These are phyloP conservation scores for Anastrepha obliqua DNA, from an alignment of 1,140 invertebrate species.

Conservation along the genomic window DNA sequence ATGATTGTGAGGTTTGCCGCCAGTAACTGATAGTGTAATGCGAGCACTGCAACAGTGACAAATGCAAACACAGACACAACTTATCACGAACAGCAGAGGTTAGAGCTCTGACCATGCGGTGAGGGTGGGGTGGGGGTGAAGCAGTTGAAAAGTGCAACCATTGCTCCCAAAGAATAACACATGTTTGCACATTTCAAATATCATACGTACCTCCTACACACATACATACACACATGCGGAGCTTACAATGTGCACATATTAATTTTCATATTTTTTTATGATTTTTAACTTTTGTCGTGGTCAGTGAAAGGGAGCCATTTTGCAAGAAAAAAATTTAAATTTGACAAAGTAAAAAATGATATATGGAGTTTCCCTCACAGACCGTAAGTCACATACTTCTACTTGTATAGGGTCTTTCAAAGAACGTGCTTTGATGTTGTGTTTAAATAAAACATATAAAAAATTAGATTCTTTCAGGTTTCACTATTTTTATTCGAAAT, in stretches of 20 bases:
- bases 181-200: neutral
- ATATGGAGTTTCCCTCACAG: no score
- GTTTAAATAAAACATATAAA: no score
- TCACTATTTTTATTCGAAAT: no score
- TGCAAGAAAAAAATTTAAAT: neutral
- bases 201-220: neutral
- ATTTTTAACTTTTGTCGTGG: neutral
- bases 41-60: conserved; percentile 17
- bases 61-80: conserved; percentile 25
- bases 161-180: conserved; percentile 14
- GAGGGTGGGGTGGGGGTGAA: neutral
- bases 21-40: conserved; percentile 43
- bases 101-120: neutral
- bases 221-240: neutral
- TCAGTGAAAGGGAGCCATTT: neutral
- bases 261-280: neutral
- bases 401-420: no score
- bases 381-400: no score
- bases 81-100: neutral
- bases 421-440: no score
- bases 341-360: neutral
- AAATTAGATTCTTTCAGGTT: no score
- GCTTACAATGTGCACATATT: neutral
- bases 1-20: conserved; percentile 41
- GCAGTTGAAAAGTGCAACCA: conserved; percentile 5